phyloP scores from a whole-genome alignment of 2,888 invertebrate species.

The Lasioglossum morio region DNA sequence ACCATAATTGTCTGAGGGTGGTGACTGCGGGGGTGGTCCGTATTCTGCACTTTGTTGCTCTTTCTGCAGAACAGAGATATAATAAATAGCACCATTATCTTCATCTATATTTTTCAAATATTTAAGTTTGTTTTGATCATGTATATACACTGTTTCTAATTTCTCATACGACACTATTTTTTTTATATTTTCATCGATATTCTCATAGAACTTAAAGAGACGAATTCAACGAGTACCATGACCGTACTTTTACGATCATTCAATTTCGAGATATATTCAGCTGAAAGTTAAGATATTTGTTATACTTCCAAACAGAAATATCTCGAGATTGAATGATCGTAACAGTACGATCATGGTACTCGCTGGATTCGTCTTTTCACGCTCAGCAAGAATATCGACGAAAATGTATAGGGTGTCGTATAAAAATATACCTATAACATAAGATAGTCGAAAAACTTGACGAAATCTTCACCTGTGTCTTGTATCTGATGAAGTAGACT shows the following conservation, averaged over 20 bases:
- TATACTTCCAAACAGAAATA: neutral
- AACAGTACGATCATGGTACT: neutral
- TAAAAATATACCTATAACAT: neutral
- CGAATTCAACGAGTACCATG: neutral
- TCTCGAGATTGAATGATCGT: neutral
- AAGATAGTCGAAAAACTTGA: neutral
- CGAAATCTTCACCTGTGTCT: constrained; percentile 88
- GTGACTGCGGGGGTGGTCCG: constrained; percentile 81
- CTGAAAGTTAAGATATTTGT: neutral
- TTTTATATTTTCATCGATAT: neutral
- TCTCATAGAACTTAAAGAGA: neutral
- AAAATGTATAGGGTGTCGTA: neutral
- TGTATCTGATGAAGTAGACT: constrained; percentile 96
- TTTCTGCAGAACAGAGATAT: constrained; percentile 73
- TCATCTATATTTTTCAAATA: neutral
- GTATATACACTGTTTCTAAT: neutral
- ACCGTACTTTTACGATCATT: neutral
- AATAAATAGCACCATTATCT: neutral
- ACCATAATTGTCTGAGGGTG: constrained; percentile 85
- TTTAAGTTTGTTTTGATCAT: no score
- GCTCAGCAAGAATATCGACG: neutral
- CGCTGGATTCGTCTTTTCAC: neutral
- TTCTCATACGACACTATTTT: neutral
- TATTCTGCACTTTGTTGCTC: constrained; percentile 79
- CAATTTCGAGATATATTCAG: neutral